Percentiles rank a stretch among this genome's conserved stretches.
Conservation (phyloP, 2,797 vertebrate species). For the Helarctos malayanus region DNA sequence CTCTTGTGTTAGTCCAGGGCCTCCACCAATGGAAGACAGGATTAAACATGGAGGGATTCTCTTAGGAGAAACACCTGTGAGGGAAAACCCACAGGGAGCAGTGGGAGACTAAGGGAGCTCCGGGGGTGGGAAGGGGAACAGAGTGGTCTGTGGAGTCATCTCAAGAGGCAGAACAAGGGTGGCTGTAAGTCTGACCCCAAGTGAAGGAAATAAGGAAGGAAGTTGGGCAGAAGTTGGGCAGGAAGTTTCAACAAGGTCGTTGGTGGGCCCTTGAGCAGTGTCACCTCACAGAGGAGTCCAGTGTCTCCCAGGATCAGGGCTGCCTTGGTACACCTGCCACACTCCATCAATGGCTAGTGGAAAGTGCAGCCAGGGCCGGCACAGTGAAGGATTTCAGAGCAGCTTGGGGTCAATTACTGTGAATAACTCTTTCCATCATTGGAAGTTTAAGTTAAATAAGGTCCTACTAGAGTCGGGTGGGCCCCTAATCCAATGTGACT, state of each 20-base stretch:
- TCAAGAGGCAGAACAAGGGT: neutral
- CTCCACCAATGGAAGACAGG: neutral
- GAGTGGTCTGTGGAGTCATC: neutral
- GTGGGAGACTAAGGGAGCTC: no score
- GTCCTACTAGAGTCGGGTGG: neutral
- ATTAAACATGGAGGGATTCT: neutral
- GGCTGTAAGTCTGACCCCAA: neutral
- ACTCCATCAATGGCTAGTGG: neutral
- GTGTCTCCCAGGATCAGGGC: neutral
- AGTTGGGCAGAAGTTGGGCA: neutral
- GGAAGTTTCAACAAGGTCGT: neutral
- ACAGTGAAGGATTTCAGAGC: neutral
- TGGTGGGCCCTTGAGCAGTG: neutral
- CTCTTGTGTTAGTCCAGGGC: neutral
- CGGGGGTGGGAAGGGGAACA: neutral
- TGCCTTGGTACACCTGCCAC: neutral
- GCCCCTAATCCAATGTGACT: neutral
- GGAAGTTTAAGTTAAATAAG: neutral
- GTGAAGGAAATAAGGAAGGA: neutral
- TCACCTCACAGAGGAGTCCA: neutral
- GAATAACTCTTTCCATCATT: neutral
- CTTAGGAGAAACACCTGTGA: neutral
- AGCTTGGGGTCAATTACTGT: neutral
- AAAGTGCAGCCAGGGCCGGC: neutral
- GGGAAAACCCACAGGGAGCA: neutral